These are phyloP conservation scores for Guaruba guarouba DNA, from an alignment of 2,113 vertebrate species.

Conservation along the genomic window DNA sequence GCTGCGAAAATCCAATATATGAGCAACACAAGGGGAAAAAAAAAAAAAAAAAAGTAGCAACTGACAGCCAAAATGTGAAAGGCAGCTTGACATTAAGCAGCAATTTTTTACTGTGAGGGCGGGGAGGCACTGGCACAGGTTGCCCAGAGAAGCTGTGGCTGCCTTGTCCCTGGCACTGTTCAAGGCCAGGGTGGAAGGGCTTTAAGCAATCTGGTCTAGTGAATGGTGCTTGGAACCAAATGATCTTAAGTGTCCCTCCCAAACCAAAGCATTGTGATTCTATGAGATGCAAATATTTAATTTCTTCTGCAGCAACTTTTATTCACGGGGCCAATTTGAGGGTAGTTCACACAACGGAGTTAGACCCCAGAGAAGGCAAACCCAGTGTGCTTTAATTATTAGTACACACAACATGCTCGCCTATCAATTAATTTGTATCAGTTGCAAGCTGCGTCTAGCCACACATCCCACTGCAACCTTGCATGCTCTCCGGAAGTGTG, in stretches of 20 bases:
- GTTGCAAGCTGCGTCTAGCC: not conserved
- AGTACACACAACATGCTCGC: not conserved
- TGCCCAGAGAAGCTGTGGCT: not conserved
- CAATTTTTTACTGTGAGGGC: not conserved
- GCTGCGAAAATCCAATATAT: not conserved
- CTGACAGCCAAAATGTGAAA: not conserved
- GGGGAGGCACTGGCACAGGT: not conserved
- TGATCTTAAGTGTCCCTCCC: not conserved
- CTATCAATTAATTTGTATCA: not conserved
- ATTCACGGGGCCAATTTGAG: accelerated
- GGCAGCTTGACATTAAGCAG: not conserved
- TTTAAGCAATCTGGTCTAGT: not conserved
- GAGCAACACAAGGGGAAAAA: not conserved
- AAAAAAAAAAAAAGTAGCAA: not conserved
- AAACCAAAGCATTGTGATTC: not conserved
- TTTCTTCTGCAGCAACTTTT: not conserved
- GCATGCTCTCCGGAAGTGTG: accelerated
- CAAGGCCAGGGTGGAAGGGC: not conserved
- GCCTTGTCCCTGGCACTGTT: not conserved
- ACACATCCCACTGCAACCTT: not conserved
- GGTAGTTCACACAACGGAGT: not conserved
- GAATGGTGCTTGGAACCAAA: not conserved
- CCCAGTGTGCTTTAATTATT: not conserved
- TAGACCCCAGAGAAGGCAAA: not conserved
- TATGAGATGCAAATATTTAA: not conserved